Percentiles rank a stretch among this genome's conserved stretches.
These are phyloP conservation scores for Protosalanx chinensis DNA, from an alignment of 2,797 vertebrate species.

Conservation along the genomic window DNA sequence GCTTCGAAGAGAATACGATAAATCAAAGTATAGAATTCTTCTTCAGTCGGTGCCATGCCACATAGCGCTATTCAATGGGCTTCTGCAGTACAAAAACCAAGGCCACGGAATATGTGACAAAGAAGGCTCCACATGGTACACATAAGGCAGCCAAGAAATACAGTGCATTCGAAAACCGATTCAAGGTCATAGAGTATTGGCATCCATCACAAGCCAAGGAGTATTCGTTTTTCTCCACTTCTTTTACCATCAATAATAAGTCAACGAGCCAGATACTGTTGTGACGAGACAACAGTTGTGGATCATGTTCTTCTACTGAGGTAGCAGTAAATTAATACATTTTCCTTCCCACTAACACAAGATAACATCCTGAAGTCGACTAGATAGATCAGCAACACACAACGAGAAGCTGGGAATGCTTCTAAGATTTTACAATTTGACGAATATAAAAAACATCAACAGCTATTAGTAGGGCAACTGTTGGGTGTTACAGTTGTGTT, in stretches of 20 bases:
- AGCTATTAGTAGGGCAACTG: constrained; percentile 11
- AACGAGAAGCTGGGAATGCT: background rate
- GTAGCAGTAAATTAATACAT: background rate
- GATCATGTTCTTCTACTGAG: constrained; percentile 19
- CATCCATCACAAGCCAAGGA: constrained; percentile 29
- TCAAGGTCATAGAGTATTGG: constrained; percentile 46
- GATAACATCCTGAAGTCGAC: background rate
- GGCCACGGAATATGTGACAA: constrained; percentile 35
- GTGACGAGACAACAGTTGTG: constrained; percentile 24
- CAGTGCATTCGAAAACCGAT: constrained; percentile 39
- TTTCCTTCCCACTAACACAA: background rate
- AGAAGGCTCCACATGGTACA: constrained; percentile 28
- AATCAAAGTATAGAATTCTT: constrained; percentile 48
- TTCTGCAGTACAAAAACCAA: constrained; percentile 49
- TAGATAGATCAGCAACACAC: constrained; percentile 4
- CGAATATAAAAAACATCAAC: constrained; percentile 26
- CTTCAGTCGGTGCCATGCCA: constrained; percentile 48
- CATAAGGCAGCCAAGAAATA: constrained; percentile 3
- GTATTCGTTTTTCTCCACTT: constrained; percentile 38
- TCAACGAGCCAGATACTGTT: constrained; percentile 23
- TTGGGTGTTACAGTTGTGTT: constrained; percentile 6
- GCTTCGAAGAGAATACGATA: constrained; percentile 60
- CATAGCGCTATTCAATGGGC: constrained; percentile 48
- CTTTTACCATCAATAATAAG: background rate
- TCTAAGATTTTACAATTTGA: background rate